These are phyloP conservation scores for Alentia gelatinosa DNA, from an alignment of 2,888 invertebrate genomes.

Conservation along the genomic window DNA sequence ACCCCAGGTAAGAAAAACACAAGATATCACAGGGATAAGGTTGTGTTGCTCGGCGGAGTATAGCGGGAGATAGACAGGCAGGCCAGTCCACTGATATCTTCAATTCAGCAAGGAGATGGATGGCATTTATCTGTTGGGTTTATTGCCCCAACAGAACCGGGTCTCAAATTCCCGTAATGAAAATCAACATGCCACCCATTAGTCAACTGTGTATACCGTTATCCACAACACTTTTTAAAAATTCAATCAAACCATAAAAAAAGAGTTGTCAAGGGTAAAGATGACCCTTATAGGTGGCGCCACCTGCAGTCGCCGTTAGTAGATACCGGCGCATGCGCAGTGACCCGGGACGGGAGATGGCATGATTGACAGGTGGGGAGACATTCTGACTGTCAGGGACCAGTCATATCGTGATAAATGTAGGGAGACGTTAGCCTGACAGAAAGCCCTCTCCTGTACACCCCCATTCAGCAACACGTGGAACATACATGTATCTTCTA, in stretches of 20 bases:
- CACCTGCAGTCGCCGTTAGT: constrained; percentile 10
- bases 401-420: background rate
- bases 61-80: no score
- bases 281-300: background rate
- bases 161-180: background rate
- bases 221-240: background rate
- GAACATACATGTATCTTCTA: no score
- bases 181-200: background rate
- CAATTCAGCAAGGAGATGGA: no score
- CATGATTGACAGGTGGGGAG: constrained; percentile 38
- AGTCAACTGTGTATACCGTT: background rate
- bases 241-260: background rate
- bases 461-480: no score
- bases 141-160: no score
- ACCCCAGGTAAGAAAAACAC: no score
- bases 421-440: no score
- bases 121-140: no score
- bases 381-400: background rate
- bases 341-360: constrained; percentile 7
- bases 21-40: no score
- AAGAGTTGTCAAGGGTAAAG: background rate
- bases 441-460: no score
- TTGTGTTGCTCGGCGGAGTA: no score
- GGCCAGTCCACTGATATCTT: no score
- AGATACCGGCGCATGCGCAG: background rate